phyloP scores from a whole-genome alignment of 2,113 vertebrate genomes.

The Gopherus flavomarginatus region DNA sequence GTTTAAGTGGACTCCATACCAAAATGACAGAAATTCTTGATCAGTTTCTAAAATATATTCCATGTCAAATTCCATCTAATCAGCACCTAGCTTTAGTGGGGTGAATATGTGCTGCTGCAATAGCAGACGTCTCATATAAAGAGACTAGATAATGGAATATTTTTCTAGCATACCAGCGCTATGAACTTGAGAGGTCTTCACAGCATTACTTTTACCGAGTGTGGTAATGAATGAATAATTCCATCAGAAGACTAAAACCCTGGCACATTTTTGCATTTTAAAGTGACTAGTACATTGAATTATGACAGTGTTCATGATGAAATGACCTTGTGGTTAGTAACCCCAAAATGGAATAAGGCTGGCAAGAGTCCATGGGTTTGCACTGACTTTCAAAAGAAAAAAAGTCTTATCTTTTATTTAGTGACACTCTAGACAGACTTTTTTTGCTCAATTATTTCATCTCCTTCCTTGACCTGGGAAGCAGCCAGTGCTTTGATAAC shows the following conservation, averaged over 20 bases:
- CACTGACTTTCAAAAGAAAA: constrained; percentile 5
- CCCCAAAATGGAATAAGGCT: constrained; percentile 31
- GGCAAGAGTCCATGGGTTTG: constrained; percentile 44
- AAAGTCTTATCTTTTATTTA: constrained; percentile 24
- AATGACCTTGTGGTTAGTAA: constrained; percentile 22
- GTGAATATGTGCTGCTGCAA: constrained; percentile 13
- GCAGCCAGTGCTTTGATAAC: not conserved
- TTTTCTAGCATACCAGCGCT: constrained; percentile 35
- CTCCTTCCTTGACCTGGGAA: constrained; percentile 4
- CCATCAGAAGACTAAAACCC: constrained; percentile 49
- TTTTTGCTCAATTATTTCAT: constrained; percentile 12
- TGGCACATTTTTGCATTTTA: constrained; percentile 60
- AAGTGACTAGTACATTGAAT: constrained; percentile 50
- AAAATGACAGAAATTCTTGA: constrained; percentile 42
- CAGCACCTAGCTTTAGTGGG: constrained; percentile 30
- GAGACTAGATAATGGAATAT: constrained; percentile 36
- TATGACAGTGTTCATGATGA: constrained; percentile 40
- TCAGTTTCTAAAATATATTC: constrained; percentile 45
- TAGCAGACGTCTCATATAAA: constrained; percentile 3
- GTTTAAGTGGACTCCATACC: constrained; percentile 36
- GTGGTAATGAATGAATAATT: constrained; percentile 65
- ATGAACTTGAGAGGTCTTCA: constrained; percentile 38
- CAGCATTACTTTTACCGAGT: constrained; percentile 37
- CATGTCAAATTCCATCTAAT: constrained; percentile 39
- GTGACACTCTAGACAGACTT: not conserved